These are phyloP conservation scores for Microctonus hyperodae DNA, from an alignment of 2,888 invertebrate species.

Conservation along the genomic window DNA sequence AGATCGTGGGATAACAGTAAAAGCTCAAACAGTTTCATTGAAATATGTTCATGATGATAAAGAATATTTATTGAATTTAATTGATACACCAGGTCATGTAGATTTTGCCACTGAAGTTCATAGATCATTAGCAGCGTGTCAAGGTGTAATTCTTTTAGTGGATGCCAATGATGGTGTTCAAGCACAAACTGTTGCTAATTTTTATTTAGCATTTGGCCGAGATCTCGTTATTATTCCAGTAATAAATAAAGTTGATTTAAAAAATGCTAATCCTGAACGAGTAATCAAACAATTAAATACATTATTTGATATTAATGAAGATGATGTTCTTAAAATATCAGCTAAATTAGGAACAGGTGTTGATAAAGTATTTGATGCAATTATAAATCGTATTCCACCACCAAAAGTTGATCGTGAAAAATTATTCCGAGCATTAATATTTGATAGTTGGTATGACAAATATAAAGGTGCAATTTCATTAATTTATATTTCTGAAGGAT, in stretches of 20 bases:
- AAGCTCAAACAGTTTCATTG: conserved; percentile 94
- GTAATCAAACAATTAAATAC: conserved; percentile 80
- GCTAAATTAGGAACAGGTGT: conserved; percentile 92
- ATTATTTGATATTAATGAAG: conserved; percentile 81
- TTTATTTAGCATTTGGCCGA: conserved; percentile 85
- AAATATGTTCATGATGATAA: conserved; percentile 74
- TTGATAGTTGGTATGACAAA: conserved; percentile 94
- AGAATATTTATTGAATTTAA: conserved; percentile 87
- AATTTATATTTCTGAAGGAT: conserved; percentile 81
- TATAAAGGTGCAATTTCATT: conserved; percentile 84
- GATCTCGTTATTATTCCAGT: conserved; percentile 89
- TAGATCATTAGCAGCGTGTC: conserved; percentile 89
- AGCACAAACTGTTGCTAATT: conserved; percentile 98
- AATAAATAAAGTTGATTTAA: conserved; percentile 95
- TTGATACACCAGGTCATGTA: conserved; percentile 98
- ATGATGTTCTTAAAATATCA: conserved; percentile 81
- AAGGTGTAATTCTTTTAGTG: conserved; percentile 92
- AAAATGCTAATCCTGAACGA: conserved; percentile 85
- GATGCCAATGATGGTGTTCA: conserved; percentile 97
- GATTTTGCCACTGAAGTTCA: conserved; percentile 97
- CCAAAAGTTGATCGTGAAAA: conserved; percentile 70
- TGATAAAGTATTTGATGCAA: conserved; percentile 75
- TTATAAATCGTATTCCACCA: conserved; percentile 81
- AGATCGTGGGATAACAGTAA: conserved; percentile 97
- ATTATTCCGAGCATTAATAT: conserved; percentile 81